Evolutionary conservation across 2,888 invertebrate species (phyloP).

Genomic region (Monoplex corrugatus): DNA sequence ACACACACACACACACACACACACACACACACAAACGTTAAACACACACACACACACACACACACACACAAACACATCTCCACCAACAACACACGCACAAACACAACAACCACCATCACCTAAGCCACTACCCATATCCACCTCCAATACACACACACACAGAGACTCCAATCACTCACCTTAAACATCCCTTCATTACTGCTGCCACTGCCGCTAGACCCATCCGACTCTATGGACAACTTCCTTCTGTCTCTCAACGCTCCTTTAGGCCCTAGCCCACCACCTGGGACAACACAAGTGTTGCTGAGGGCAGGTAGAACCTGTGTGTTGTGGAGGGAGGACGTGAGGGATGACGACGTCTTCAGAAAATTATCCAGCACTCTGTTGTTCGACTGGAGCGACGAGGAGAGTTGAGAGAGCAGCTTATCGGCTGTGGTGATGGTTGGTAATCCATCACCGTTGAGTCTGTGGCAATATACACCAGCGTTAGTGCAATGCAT

Average conservation of each 20-base stretch:
- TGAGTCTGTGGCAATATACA: neutral
- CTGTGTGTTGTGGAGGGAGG: constrained; percentile 22
- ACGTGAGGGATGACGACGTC: neutral
- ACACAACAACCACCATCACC: neutral
- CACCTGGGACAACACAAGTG: neutral
- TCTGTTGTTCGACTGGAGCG: constrained; percentile 2
- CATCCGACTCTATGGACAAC: constrained; percentile 28
- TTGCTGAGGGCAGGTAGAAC: too few relatives aligned
- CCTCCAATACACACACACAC: neutral
- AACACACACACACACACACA: neutral
- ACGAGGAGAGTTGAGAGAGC: constrained; percentile 26
- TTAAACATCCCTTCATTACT: constrained; percentile 14
- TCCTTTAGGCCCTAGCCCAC: neutral
- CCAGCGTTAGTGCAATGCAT: too few relatives aligned
- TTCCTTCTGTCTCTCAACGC: neutral
- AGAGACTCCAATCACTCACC: neutral
- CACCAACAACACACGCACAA: neutral
- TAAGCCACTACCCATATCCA: too few relatives aligned
- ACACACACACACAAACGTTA: neutral
- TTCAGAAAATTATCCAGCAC: constrained; percentile 27
- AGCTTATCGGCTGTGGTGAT: constrained; percentile 45
- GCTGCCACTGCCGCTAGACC: constrained; percentile 19
- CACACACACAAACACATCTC: neutral
- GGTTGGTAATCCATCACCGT: constrained; percentile 51
- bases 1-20: too few relatives aligned